A percentile compares a stretch with the other conserved stretches of the same genome.
Conservation (phyloP, 2,888 invertebrate genomes). For the Eumerus sabulonum region DNA sequence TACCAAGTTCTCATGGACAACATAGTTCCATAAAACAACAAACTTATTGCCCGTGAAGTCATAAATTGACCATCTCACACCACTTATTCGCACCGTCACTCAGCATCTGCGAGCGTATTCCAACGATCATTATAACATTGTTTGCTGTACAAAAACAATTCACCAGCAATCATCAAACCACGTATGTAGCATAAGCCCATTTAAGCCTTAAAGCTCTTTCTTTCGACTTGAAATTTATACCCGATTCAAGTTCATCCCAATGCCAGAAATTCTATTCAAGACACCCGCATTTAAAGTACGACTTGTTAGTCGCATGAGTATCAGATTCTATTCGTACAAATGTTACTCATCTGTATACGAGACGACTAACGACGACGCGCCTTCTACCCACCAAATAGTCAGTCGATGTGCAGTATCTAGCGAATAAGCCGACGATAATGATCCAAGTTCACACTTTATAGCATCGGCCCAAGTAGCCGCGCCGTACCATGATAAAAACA, state of each 20-base stretch:
- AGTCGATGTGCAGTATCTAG: background rate
- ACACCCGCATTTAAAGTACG: conserved; percentile 42
- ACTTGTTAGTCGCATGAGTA: too few relatives aligned
- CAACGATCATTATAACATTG: conserved; percentile 22
- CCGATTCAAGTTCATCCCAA: conserved; percentile 63
- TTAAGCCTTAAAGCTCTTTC: conserved; percentile 48
- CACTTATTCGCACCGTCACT: background rate
- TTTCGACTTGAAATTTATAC: conserved; percentile 54
- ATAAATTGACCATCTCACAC: conserved; percentile 39
- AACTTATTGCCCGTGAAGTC: conserved; percentile 47
- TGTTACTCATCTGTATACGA: background rate
- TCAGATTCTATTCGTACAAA: too few relatives aligned
- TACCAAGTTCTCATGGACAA: conserved; percentile 24
- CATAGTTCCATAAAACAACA: conserved; percentile 24
- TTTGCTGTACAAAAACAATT: background rate
- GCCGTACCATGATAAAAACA: background rate
- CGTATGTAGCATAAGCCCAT: conserved; percentile 9
- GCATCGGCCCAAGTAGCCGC: conserved; percentile 14
- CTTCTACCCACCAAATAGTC: conserved; percentile 3
- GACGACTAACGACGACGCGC: background rate
- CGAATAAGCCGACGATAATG: conserved; percentile 34
- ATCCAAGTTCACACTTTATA: conserved; percentile 61
- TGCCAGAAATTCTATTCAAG: conserved; percentile 55
- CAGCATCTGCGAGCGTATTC: conserved; percentile 17
- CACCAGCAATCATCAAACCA: background rate